Base-by-base conservation (phyloP, 2,888 invertebrate genomes). In the Celastrina argiolus region DNA sequence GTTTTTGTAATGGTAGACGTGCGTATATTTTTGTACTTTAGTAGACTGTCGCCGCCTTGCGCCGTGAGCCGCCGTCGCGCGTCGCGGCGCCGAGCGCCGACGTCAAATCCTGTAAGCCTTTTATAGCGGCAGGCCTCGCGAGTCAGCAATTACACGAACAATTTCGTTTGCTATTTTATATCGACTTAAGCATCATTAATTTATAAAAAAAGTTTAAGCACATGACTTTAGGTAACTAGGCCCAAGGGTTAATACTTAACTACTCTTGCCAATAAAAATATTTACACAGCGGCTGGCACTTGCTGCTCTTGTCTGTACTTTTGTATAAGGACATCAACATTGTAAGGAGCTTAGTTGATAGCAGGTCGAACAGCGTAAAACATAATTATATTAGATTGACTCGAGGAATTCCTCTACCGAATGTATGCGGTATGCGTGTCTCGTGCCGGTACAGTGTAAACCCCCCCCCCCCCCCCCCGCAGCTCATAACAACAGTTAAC, bases 11-110 rank as follows among this genome's bases (percentile, higher is more conserved):
- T 10, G 41, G 10, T 4, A 26, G 31, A n/a, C 16, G 41, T 26
- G 42, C 45, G 56, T 56, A n/a, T 42, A 39, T 59, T 59, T 56
- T 7, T 41, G 65, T 67, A 66, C 12, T 69, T 63, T 70, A 63
- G 64, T 58, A 67, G 28, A 58, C 5, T 56, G 51, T 51, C 51
- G 61, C 42, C 61, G 67, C 61, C 66, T 67, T 61, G 68, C 64
- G 70, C 67, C 70, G 61, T 70, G 67, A 70, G 69, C 34, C 26
- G 61, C n/a, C n/a, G n/a, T n/a, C n/a, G 64, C 66, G 64, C 69
- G 69, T n/a, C 64, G 42, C 69, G 69, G 12, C 64, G 42, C 26
- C 56, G 28, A 18, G 28, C 31, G 58, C 28, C 28, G 58, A n/a
- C 14, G 58, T 58, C 65, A 28, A 14, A 41, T 56, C 61, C 36